phyloP scores from a whole-genome alignment of 2,113 vertebrate species.

The Chlorocebus sabaeus region DNA sequence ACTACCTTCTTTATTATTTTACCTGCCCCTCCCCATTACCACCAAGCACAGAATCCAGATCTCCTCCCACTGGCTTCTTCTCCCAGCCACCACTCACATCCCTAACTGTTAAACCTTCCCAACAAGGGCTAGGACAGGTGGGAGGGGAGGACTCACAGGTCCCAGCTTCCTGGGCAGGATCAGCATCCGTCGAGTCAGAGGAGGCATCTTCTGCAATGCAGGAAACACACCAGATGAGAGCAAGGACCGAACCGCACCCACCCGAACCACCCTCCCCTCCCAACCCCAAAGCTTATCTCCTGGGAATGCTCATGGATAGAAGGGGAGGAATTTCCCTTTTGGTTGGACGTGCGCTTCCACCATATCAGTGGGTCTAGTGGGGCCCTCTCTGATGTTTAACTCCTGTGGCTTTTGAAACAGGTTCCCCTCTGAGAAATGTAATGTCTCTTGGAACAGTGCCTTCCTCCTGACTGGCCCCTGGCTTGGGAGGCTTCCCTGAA shows the following conservation, averaged over 20 bases:
- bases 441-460: not conserved
- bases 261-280: rapidly evolving
- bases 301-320: not conserved
- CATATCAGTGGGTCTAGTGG: not conserved
- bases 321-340: not conserved
- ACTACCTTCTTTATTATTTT: not conserved
- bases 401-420: not conserved
- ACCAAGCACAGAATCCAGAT: not conserved
- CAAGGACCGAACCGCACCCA: not conserved
- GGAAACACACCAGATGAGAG: not conserved
- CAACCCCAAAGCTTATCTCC: not conserved
- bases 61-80: not conserved
- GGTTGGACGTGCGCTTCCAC: not conserved
- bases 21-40: not conserved
- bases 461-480: not conserved
- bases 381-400: not conserved
- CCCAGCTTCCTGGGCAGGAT: rapidly evolving
- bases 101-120: not conserved
- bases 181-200: rapidly evolving
- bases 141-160: not conserved
- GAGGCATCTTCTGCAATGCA: not conserved
- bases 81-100: too few relatives aligned
- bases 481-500: not conserved
- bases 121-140: rapidly evolving
- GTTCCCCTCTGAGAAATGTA: not conserved